Conservation (phyloP, 2,888 invertebrate genomes). For the Timandra comae region DNA sequence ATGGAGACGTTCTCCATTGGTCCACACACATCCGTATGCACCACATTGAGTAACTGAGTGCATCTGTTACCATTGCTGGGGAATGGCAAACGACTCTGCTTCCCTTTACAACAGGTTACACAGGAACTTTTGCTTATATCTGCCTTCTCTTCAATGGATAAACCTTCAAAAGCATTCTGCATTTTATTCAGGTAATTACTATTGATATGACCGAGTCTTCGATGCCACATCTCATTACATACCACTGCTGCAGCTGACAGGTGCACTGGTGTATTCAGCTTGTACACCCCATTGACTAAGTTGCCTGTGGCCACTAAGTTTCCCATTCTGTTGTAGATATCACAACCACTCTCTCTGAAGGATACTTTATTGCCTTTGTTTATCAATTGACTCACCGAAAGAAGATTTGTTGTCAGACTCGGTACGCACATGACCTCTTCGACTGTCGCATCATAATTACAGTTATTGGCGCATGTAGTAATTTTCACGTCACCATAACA, state of each 20-base stretch:
- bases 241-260: slow-evolving; percentile 3
- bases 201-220: slow-evolving; percentile 8
- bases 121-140: slow-evolving; percentile 8
- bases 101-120: slow-evolving; percentile 16
- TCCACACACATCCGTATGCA: slow-evolving; percentile 14
- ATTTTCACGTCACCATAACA: slow-evolving; percentile 18
- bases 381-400: slow-evolving; percentile 21
- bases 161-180: slow-evolving; percentile 3
- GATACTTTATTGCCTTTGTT: slow-evolving; percentile 11
- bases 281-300: slow-evolving; percentile 16
- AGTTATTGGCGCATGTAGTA: slow-evolving; percentile 4
- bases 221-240: slow-evolving; percentile 9
- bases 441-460: slow-evolving; percentile 10
- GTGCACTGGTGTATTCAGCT: slow-evolving; percentile 2
- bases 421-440: slow-evolving; percentile 22
- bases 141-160: not conserved
- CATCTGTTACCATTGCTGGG: slow-evolving; percentile 5
- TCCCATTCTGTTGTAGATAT: slow-evolving; percentile 7
- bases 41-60: slow-evolving; percentile 2
- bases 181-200: too few species aligned
- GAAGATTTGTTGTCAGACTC: slow-evolving; percentile 13
- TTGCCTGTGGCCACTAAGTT: slow-evolving; percentile 10
- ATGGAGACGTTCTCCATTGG: slow-evolving; percentile 8
- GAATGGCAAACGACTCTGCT: slow-evolving; percentile 18
- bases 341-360: slow-evolving; percentile 6